phyloP scores from a whole-genome alignment of 2,888 invertebrate species.

The Buathra laborator region DNA sequence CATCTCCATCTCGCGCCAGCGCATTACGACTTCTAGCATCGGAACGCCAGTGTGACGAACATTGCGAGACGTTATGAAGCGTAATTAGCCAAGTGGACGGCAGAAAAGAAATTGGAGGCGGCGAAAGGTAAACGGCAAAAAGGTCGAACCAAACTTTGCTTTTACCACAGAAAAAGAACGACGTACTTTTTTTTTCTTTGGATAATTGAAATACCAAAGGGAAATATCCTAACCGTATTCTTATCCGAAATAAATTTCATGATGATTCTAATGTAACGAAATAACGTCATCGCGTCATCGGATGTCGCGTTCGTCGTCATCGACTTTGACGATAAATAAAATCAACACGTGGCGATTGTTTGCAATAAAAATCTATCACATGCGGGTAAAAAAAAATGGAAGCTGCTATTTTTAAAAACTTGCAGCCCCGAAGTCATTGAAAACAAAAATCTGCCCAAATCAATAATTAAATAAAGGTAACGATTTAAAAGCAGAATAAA shows the following conservation, averaged over 20 bases:
- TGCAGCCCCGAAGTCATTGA: not conserved
- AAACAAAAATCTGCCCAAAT: not conserved
- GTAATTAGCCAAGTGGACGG: slow-evolving; percentile 51
- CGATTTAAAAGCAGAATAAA: not conserved
- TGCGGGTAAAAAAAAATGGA: no score
- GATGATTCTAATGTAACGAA: no score
- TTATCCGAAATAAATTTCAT: no score
- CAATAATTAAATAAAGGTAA: not conserved
- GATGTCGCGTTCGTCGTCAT: not conserved
- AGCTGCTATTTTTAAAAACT: not conserved
- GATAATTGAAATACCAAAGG: not conserved
- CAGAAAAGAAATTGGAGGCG: slow-evolving; percentile 32
- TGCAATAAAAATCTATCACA: no score
- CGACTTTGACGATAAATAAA: not conserved
- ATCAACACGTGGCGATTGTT: no score
- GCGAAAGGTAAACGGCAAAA: not conserved
- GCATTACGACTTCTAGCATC: slow-evolving; percentile 9
- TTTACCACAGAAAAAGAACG: not conserved
- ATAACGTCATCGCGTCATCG: no score
- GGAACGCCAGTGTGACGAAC: slow-evolving; percentile 34
- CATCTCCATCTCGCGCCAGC: slow-evolving; percentile 14
- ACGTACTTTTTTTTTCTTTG: no score
- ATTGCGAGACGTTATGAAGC: slow-evolving; percentile 36
- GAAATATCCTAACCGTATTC: no score
- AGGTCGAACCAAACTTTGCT: not conserved